Evolutionary conservation across 2,113 vertebrate genomes (phyloP).

Genomic region (Alectura lathami): DNA sequence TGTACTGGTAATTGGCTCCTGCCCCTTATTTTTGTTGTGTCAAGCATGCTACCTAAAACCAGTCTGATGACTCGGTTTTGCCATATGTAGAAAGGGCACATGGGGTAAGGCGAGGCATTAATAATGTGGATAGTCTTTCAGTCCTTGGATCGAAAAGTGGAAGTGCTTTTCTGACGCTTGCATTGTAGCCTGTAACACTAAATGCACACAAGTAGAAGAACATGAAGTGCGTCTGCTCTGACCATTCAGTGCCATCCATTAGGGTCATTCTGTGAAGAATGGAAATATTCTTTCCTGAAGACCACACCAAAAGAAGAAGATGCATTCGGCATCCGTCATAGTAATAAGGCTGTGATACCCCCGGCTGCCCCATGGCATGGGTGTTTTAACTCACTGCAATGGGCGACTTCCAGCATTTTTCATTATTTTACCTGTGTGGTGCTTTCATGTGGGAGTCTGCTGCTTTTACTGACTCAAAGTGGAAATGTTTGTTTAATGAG

Average conservation of each 20-base stretch:
- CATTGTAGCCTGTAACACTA: constrained; percentile 49
- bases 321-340: background rate
- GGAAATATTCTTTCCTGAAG: constrained; percentile 29
- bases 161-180: constrained; percentile 28
- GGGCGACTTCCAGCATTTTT: background rate
- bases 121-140: background rate
- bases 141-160: constrained; percentile 6
- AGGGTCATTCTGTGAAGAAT: constrained; percentile 8
- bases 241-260: constrained; percentile 19
- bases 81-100: background rate
- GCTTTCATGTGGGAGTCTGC: background rate
- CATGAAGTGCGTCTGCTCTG: constrained; percentile 30
- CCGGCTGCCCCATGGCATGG: background rate
- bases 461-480: background rate
- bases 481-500: constrained; percentile 41
- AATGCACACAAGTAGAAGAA: constrained; percentile 4
- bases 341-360: background rate
- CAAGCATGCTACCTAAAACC: background rate
- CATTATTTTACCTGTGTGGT: background rate
- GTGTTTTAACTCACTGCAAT: background rate
- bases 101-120: background rate
- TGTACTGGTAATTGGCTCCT: background rate
- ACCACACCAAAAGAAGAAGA: background rate
- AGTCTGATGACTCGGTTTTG: constrained; percentile 44
- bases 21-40: background rate